These are phyloP conservation scores for Fukomys damarensis DNA, from an alignment of 2,113 vertebrate species.

Conservation along the genomic window DNA sequence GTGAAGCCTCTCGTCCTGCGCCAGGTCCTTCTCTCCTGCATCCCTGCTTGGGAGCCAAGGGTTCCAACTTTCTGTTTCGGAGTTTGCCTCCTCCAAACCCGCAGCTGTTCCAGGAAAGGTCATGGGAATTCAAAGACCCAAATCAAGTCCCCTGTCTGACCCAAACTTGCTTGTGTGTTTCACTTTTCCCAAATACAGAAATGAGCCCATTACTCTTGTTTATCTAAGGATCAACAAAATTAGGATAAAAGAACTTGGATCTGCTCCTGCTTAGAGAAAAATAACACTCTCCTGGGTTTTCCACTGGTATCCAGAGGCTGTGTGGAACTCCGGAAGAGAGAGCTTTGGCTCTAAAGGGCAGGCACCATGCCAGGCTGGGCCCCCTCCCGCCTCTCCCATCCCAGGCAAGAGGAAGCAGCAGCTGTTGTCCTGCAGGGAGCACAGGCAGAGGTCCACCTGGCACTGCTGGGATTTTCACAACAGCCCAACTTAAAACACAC, in stretches of 20 bases:
- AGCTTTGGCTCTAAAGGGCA: constrained; percentile 48
- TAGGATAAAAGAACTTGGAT: constrained; percentile 46
- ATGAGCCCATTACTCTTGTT: constrained; percentile 55
- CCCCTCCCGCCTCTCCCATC: neutral
- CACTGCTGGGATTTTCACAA: constrained; percentile 53
- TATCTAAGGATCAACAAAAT: constrained; percentile 39
- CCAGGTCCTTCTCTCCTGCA: neutral
- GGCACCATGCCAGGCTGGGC: constrained; percentile 55
- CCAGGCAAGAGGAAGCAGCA: constrained; percentile 63
- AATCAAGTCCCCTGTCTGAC: constrained; percentile 50
- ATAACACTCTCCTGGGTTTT: constrained; percentile 28
- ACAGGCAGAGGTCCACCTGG: constrained; percentile 75
- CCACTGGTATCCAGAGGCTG: constrained; percentile 62
- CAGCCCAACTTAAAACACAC: constrained; percentile 43
- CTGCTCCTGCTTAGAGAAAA: constrained; percentile 33
- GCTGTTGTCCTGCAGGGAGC: constrained; percentile 71
- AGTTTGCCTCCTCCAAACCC: constrained; percentile 55
- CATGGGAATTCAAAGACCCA: constrained; percentile 72
- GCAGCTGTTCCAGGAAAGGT: constrained; percentile 77
- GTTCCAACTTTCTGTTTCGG: constrained; percentile 50
- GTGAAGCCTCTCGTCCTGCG: neutral
- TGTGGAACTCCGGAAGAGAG: constrained; percentile 64
- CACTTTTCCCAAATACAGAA: constrained; percentile 59
- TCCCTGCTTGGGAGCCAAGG: constrained; percentile 37
- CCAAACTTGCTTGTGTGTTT: constrained; percentile 43